Conservation (phyloP, 2,888 invertebrate genomes). For the Spialia ferax region DNA sequence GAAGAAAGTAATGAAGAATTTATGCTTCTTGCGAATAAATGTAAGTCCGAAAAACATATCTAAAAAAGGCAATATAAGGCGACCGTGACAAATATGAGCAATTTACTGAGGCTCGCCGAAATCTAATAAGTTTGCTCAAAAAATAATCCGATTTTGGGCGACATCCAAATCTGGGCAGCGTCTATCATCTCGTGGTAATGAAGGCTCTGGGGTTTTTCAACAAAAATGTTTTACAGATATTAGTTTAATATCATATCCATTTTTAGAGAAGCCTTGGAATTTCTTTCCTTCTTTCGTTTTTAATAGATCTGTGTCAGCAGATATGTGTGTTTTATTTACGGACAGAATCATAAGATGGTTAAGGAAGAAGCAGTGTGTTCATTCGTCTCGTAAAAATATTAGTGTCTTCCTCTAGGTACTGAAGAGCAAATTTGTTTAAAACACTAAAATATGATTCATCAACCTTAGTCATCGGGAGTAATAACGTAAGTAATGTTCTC, state of each 20-base stretch:
- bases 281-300: neutral
- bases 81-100: slow-evolving; percentile 33
- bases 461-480: no score
- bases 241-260: neutral
- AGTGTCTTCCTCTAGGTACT: no score
- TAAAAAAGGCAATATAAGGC: slow-evolving; percentile 16
- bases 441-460: no score
- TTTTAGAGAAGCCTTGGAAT: neutral
- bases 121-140: slow-evolving; percentile 45
- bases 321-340: no score
- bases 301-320: no score
- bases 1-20: no score
- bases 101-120: slow-evolving; percentile 26
- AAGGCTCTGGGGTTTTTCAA: slow-evolving; percentile 13
- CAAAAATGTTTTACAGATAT: slow-evolving; percentile 2
- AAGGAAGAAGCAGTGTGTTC: no score
- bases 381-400: no score
- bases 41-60: slow-evolving; percentile 14
- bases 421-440: no score
- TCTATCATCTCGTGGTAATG: slow-evolving; percentile 41
- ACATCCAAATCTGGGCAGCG: slow-evolving; percentile 57
- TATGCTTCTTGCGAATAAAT: no score
- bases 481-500: no score
- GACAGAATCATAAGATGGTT: no score
- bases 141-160: slow-evolving; percentile 61